These are phyloP conservation scores for Acanthacorydalis orientalis DNA, from an alignment of 2,888 invertebrate genomes.

Conservation along the genomic window DNA sequence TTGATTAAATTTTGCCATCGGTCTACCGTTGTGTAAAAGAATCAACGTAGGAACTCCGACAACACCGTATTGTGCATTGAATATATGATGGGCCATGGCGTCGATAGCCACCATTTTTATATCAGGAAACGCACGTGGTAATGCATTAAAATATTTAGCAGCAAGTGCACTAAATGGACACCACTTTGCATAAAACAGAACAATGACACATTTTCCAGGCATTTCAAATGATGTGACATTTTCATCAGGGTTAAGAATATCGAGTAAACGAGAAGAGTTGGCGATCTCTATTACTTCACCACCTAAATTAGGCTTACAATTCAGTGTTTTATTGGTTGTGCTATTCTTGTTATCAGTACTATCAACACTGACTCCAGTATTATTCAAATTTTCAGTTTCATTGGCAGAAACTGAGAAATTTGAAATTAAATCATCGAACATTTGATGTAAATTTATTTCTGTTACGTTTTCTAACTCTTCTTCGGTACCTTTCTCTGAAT, in stretches of 20 bases:
- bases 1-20: constrained; percentile 70
- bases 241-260: constrained; percentile 42
- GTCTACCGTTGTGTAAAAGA: constrained; percentile 77
- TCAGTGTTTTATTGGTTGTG: constrained; percentile 18
- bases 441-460: no score
- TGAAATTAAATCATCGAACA: no score
- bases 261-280: constrained; percentile 52
- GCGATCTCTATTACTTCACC: constrained; percentile 40
- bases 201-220: constrained; percentile 51
- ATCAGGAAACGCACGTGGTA: constrained; percentile 73
- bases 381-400: no score
- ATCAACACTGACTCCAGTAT: no score
- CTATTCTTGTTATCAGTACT: constrained; percentile 10
- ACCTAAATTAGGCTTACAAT: constrained; percentile 19
- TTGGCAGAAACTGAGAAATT: no score
- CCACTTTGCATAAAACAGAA: constrained; percentile 77
- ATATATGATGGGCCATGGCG: constrained; percentile 64
- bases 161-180: constrained; percentile 84
- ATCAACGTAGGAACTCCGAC: constrained; percentile 79
- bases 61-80: constrained; percentile 82
- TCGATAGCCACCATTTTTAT: constrained; percentile 81
- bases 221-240: constrained; percentile 46
- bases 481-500: no score
- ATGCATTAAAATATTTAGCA: constrained; percentile 79
- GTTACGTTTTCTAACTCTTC: no score